Conservation (phyloP, 2,888 invertebrate genomes). For the Acanthosepion esculentum region DNA sequence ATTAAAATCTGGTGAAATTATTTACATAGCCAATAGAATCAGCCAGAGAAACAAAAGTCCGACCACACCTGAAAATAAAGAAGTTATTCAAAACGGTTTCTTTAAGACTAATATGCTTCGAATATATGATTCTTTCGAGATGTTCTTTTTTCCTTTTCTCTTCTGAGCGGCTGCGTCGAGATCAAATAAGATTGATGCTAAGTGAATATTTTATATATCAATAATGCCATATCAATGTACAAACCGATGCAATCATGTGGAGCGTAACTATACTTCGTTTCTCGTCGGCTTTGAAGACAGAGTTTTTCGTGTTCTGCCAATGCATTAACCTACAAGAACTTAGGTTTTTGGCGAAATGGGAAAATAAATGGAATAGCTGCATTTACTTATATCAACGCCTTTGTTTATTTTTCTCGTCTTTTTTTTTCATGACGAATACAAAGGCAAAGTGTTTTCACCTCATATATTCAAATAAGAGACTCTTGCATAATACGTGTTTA, state of each 20-base stretch:
- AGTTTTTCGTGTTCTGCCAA: not conserved
- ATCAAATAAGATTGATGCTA: not conserved
- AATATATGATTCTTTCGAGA: not conserved
- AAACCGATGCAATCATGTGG: conserved; percentile 2
- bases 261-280: not conserved
- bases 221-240: not conserved
- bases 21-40: no score
- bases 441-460: not conserved
- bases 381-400: not conserved
- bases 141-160: not conserved
- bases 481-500: not conserved
- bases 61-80: not conserved
- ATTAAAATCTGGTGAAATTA: no score
- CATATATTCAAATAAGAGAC: not conserved
- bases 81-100: not conserved
- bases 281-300: not conserved
- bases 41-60: no score
- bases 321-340: not conserved
- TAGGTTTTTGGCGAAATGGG: not conserved
- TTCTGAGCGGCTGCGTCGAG: not conserved
- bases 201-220: conserved; percentile 33
- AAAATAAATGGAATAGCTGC: not conserved
- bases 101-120: not conserved
- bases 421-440: not conserved
- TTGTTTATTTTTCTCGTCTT: not conserved